Evolutionary conservation across 2,797 vertebrate species (phyloP).

Genomic region (Darevskia mixta): DNA sequence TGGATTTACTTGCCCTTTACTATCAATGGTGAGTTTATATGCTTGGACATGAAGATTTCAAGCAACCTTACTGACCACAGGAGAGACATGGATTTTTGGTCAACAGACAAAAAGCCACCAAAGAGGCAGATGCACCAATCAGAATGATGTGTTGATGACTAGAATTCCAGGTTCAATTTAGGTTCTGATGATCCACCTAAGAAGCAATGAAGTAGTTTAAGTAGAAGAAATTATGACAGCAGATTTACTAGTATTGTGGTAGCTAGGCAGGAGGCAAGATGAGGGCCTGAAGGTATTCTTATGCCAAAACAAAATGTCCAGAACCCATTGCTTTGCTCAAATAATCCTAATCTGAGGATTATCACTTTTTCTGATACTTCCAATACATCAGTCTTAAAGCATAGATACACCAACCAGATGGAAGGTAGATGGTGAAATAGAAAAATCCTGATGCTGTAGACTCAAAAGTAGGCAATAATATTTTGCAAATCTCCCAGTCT

Average conservation of each 20-base stretch:
- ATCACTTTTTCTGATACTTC: not conserved
- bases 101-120: not conserved
- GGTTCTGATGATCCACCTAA: not conserved
- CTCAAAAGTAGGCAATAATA: not conserved
- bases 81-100: not conserved
- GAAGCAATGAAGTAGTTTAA: not conserved
- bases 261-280: not conserved
- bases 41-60: conserved; percentile 11
- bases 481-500: not conserved
- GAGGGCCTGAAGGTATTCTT: not conserved
- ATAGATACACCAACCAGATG: not conserved
- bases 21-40: not conserved
- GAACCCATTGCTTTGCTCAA: not conserved
- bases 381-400: not conserved
- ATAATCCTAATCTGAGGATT: not conserved
- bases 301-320: not conserved
- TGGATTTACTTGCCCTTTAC: not conserved
- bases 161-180: not conserved
- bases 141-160: no score
- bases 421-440: not conserved
- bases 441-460: not conserved
- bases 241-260: not conserved
- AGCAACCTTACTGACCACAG: conserved; percentile 4
- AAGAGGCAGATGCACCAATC: not conserved
- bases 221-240: not conserved